These are phyloP conservation scores for Montipora efflorescens DNA, from an alignment of 64 coral and sea anemone genomes.

Conservation along the genomic window DNA sequence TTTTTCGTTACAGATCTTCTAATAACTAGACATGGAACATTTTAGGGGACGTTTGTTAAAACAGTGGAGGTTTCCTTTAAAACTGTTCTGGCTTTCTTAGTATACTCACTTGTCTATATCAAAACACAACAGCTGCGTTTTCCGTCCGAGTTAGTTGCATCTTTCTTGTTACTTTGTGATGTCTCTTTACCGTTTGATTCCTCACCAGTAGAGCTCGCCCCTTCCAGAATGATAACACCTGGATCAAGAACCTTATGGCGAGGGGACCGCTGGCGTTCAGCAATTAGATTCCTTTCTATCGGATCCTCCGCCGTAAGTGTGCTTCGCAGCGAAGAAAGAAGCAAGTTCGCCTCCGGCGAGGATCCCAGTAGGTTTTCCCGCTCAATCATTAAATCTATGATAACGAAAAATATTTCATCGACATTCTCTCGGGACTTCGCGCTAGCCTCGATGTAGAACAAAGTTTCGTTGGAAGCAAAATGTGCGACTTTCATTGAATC, in stretches of 20 bases:
- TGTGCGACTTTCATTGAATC: conserved; percentile 11
- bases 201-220: not conserved
- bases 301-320: not conserved
- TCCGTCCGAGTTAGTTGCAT: not conserved
- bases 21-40: too few species aligned
- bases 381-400: conserved; percentile 74
- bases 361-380: not conserved
- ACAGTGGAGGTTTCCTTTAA: too few species aligned
- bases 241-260: not conserved
- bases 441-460: conserved; percentile 86
- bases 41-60: too few species aligned
- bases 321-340: not conserved
- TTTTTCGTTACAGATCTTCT: too few species aligned
- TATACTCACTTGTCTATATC: too few species aligned
- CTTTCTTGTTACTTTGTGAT: too few species aligned
- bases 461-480: conserved; percentile 30
- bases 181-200: not conserved
- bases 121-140: conserved; percentile 1
- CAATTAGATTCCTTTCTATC: conserved; percentile 4
- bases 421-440: conserved; percentile 68
- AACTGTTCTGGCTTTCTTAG: too few species aligned
- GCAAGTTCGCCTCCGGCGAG: not conserved
- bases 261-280: conserved; percentile 7
- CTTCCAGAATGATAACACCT: not conserved
- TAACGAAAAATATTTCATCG: conserved; percentile 82